These are phyloP conservation scores for Oedothorax gibbosus DNA, from an alignment of 1,140 invertebrate species.

Conservation along the genomic window DNA sequence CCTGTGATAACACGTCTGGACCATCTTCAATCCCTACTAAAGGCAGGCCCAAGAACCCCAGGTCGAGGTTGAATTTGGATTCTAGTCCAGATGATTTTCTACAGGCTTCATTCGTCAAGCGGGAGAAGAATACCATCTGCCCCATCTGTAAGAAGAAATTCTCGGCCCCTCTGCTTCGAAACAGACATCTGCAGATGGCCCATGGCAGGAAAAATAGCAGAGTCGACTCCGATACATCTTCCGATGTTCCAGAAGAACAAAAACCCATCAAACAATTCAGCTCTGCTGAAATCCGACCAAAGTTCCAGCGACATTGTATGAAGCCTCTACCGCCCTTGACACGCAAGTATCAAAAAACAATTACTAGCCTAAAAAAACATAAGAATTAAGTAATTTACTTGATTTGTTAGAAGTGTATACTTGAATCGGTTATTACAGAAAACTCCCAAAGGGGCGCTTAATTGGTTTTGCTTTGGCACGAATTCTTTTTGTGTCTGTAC, in stretches of 20 bases:
- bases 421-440: no score
- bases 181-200: constrained; percentile 21
- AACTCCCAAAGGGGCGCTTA: no score
- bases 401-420: no score
- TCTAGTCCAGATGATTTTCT: background rate
- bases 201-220: background rate
- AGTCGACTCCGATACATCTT: background rate
- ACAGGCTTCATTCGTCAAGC: background rate
- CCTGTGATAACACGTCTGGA: constrained; percentile 1
- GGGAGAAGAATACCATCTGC: background rate
- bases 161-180: background rate
- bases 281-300: background rate
- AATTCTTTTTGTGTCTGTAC: no score
- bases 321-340: constrained; percentile 28
- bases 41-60: background rate
- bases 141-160: constrained; percentile 46
- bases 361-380: background rate
- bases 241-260: background rate
- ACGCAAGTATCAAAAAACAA: constrained; percentile 8
- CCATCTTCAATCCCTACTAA: background rate
- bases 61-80: background rate
- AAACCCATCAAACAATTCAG: background rate
- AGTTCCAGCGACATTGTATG: constrained; percentile 22
- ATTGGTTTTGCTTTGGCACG: no score
- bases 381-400: background rate